These are phyloP conservation scores for Panagrolaimus sp. DNA, from an alignment of 1,140 invertebrate species.

Conservation along the genomic window DNA sequence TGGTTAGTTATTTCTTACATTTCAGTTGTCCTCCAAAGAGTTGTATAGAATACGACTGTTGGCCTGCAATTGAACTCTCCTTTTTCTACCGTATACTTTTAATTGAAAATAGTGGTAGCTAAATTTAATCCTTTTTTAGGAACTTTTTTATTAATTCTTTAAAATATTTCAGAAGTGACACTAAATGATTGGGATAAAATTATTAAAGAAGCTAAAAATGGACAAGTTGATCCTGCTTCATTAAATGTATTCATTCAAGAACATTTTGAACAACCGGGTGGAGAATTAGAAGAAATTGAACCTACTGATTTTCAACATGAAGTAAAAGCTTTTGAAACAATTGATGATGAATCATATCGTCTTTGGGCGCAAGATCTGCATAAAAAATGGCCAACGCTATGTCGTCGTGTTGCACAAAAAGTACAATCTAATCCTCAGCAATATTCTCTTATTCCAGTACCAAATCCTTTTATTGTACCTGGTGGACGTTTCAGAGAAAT, in stretches of 20 bases:
- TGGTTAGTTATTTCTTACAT: slow-evolving; percentile 40
- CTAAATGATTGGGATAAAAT: slow-evolving; percentile 39
- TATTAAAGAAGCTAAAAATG: slow-evolving; percentile 13
- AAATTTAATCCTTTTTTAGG: too few relatives aligned
- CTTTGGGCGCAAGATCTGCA: slow-evolving; percentile 60
- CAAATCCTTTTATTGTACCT: slow-evolving; percentile 82
- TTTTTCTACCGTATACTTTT: too few relatives aligned
- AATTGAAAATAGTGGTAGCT: too few relatives aligned
- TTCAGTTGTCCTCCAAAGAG: too few relatives aligned
- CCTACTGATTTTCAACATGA: slow-evolving; percentile 39
- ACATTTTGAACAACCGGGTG: slow-evolving; percentile 49
- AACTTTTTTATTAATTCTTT: too few relatives aligned
- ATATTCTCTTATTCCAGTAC: slow-evolving; percentile 75
- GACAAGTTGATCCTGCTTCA: slow-evolving; percentile 24
- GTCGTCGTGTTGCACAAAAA: slow-evolving; percentile 69
- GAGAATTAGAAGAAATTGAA: slow-evolving; percentile 42
- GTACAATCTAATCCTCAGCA: slow-evolving; percentile 68
- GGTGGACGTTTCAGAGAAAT: slow-evolving; percentile 79
- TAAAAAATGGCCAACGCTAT: slow-evolving; percentile 74
- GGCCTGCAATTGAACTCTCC: too few relatives aligned
- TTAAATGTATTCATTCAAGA: slow-evolving; percentile 37
- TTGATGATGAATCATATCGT: slow-evolving; percentile 67
- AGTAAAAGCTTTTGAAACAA: slow-evolving; percentile 49
- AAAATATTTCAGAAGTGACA: slow-evolving; percentile 41
- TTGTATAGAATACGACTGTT: too few relatives aligned